phyloP scores from a whole-genome alignment of 2,888 invertebrate species.

The Synergus umbraculus region DNA sequence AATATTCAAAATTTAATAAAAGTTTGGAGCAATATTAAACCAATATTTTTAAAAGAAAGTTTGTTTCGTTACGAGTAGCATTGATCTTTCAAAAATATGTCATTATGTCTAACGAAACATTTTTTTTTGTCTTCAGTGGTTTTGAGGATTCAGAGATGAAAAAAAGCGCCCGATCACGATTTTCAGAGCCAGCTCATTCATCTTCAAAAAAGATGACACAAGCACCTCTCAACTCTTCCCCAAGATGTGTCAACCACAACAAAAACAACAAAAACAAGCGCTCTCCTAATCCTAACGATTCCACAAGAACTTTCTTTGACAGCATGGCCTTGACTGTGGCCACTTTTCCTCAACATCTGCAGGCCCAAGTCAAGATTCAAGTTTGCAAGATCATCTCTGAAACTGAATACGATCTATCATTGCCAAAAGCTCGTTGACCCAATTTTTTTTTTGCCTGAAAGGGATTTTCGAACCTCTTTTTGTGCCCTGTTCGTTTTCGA shows the following conservation, averaged over 20 bases:
- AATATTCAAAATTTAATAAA: too few relatives aligned
- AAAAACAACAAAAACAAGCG: conserved; percentile 49
- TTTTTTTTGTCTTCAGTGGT: background rate
- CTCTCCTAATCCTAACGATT: conserved; percentile 56
- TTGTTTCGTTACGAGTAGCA: too few relatives aligned
- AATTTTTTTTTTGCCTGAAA: background rate
- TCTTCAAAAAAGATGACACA: conserved; percentile 50
- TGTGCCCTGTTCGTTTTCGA: background rate
- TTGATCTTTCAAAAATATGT: background rate
- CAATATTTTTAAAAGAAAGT: too few relatives aligned
- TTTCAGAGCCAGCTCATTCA: conserved; percentile 51
- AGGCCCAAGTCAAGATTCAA: conserved; percentile 61
- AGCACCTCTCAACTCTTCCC: conserved; percentile 46
- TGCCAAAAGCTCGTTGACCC: conserved; percentile 46
- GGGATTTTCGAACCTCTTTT: background rate
- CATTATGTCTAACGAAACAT: background rate
- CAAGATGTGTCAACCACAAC: conserved; percentile 49
- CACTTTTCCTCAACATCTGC: conserved; percentile 64
- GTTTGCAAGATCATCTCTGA: conserved; percentile 63
- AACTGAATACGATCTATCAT: conserved; percentile 59
- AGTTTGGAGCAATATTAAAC: too few relatives aligned
- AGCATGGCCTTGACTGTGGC: conserved; percentile 66
- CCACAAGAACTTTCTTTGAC: conserved; percentile 65
- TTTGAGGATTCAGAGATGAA: background rate
- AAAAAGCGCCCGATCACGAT: conserved; percentile 2